Conservation (phyloP, 2,797 vertebrate species). For the Pseudopleuronectes americanus region DNA sequence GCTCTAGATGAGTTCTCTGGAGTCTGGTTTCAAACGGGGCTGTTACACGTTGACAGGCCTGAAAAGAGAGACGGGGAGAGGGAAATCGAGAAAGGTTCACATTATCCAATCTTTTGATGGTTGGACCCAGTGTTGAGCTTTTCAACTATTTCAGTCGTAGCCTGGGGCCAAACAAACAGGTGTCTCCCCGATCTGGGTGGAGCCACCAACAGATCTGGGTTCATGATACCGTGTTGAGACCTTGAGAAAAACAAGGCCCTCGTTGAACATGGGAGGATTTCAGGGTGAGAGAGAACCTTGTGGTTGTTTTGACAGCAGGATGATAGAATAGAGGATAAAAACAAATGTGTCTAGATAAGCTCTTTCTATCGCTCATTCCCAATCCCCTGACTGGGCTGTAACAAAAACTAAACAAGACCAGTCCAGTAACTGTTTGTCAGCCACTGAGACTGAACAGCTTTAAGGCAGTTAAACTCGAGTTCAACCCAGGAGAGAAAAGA, state of each 20-base stretch:
- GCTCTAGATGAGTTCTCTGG: slow-evolving; percentile 44
- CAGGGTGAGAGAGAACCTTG: neutral
- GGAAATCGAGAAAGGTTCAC: slow-evolving; percentile 24
- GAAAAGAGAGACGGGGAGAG: slow-evolving; percentile 36
- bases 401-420: slow-evolving; percentile 2
- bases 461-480: slow-evolving; percentile 52
- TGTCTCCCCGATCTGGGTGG: slow-evolving; percentile 56
- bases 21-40: slow-evolving; percentile 64
- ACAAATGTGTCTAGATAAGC: neutral
- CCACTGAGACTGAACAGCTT: slow-evolving; percentile 40
- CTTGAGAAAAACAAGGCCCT: slow-evolving; percentile 36
- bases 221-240: slow-evolving; percentile 35
- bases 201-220: slow-evolving; percentile 51
- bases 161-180: slow-evolving; percentile 66
- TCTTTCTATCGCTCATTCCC: neutral
- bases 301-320: slow-evolving; percentile 14
- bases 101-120: slow-evolving; percentile 46
- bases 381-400: neutral
- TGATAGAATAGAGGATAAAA: neutral
- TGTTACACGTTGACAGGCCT: slow-evolving; percentile 39
- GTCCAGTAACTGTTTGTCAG: slow-evolving; percentile 18
- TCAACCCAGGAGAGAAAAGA: slow-evolving; percentile 42
- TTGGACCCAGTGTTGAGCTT: slow-evolving; percentile 37
- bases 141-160: slow-evolving; percentile 23
- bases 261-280: slow-evolving; percentile 17